Conservation (phyloP, 2,113 vertebrate genomes). For the Myrmecobius fasciatus region DNA sequence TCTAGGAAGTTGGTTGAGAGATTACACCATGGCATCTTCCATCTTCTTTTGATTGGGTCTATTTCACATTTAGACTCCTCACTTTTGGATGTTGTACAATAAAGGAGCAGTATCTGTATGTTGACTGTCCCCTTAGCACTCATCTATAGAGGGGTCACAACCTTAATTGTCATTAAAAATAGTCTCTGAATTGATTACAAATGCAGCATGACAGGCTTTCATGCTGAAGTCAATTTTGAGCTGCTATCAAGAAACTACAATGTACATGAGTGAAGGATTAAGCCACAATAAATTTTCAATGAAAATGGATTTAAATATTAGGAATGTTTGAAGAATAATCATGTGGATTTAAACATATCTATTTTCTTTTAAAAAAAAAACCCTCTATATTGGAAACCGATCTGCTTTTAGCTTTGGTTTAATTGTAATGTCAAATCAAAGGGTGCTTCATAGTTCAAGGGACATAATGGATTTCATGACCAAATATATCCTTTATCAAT, state of each 20-base stretch:
- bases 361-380: background rate
- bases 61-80: background rate
- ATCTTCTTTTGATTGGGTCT: conserved; percentile 1
- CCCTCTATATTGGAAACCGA: background rate
- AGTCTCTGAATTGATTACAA: conserved; percentile 17
- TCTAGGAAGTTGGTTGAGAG: conserved; percentile 28
- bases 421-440: conserved; percentile 10
- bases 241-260: background rate
- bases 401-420: background rate
- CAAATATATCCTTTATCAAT: background rate
- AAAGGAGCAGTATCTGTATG: background rate
- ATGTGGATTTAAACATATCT: background rate
- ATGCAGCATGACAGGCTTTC: background rate
- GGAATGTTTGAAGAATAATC: conserved; percentile 27
- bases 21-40: background rate
- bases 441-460: background rate
- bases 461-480: background rate
- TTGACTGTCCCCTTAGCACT: background rate
- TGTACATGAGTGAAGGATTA: background rate
- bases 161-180: conserved; percentile 39
- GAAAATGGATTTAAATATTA: conserved; percentile 16
- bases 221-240: conserved; percentile 32
- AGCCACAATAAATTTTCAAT: conserved; percentile 18
- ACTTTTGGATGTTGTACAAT: conserved; percentile 12
- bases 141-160: background rate